phyloP scores from a whole-genome alignment of 2,888 invertebrate species.

The Marronus borbonicus region DNA sequence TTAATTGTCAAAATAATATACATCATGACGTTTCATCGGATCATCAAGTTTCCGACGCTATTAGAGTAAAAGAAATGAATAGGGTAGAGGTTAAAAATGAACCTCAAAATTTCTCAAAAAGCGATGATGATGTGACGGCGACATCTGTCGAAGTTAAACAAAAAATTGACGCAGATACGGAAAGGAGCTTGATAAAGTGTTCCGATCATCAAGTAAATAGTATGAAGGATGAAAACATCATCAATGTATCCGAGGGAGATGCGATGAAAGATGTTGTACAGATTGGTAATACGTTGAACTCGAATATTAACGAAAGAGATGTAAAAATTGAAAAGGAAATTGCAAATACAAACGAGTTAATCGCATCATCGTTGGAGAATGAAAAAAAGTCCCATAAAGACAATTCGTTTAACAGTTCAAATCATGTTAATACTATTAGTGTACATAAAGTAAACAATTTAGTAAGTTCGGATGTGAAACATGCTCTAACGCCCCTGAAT shows the following conservation, averaged over 20 bases:
- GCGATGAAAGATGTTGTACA: constrained; percentile 19
- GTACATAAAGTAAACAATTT: constrained; percentile 59
- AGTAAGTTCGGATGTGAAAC: constrained; percentile 64
- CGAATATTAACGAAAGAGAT: constrained; percentile 18
- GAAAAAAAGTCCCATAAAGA: constrained; percentile 11
- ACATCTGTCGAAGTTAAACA: neutral
- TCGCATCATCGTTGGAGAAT: neutral
- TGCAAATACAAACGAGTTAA: constrained; percentile 1
- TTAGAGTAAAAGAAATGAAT: neutral
- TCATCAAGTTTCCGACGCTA: neutral
- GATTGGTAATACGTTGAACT: constrained; percentile 18
- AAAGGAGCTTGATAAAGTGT: constrained; percentile 15
- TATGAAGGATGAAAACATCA: neutral
- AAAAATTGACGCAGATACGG: constrained; percentile 8
- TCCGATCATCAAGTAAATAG: constrained; percentile 1
- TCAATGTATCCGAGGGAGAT: neutral
- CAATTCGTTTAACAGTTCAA: neutral
- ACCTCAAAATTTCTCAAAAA: neutral
- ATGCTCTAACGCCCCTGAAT: constrained; percentile 64
- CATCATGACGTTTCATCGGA: neutral
- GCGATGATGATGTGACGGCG: neutral
- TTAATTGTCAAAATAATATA: constrained; percentile 34
- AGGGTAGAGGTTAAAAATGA: neutral
- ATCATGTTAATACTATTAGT: constrained; percentile 21
- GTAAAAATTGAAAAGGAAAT: constrained; percentile 12